Evolutionary conservation across 2,888 invertebrate genomes (phyloP).

Genomic region (Rotaria macrura): DNA sequence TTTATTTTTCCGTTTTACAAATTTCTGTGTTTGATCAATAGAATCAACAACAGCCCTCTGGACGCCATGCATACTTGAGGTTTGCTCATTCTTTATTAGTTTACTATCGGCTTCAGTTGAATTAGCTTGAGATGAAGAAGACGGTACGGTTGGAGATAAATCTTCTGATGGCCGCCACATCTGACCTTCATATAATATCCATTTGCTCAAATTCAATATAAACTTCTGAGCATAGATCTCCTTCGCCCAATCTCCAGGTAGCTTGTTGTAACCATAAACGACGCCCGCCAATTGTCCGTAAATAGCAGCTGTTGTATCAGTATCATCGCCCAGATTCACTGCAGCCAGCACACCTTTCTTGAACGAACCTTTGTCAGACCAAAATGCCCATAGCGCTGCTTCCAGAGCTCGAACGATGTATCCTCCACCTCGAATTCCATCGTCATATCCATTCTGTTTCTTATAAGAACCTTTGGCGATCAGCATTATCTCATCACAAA

Average conservation of each 20-base stretch:
- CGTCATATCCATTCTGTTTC: neutral
- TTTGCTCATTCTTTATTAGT: too few relatives aligned
- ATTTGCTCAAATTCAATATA: neutral
- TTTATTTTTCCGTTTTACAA: too few relatives aligned
- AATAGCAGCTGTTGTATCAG: neutral
- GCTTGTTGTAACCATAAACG: neutral
- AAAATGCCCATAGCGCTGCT: neutral
- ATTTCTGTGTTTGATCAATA: too few relatives aligned
- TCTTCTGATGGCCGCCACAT: neutral
- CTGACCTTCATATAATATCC: neutral
- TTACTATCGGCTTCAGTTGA: too few relatives aligned
- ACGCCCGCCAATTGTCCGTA: constrained; percentile 1
- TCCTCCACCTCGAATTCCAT: neutral
- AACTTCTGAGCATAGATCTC: neutral
- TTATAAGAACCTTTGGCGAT: neutral
- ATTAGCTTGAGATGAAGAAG: too few relatives aligned
- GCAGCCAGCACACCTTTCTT: neutral
- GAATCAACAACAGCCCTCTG: too few relatives aligned
- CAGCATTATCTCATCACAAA: neutral
- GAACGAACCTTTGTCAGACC: neutral
- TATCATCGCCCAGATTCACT: neutral
- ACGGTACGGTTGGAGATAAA: neutral
- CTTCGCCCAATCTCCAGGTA: neutral
- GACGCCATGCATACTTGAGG: too few relatives aligned
- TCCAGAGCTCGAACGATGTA: neutral